Percentiles rank a stretch among this genome's conserved stretches.
These are phyloP conservation scores for Spizaetus ornatus DNA, from an alignment of 2,113 vertebrate species.

Conservation along the genomic window DNA sequence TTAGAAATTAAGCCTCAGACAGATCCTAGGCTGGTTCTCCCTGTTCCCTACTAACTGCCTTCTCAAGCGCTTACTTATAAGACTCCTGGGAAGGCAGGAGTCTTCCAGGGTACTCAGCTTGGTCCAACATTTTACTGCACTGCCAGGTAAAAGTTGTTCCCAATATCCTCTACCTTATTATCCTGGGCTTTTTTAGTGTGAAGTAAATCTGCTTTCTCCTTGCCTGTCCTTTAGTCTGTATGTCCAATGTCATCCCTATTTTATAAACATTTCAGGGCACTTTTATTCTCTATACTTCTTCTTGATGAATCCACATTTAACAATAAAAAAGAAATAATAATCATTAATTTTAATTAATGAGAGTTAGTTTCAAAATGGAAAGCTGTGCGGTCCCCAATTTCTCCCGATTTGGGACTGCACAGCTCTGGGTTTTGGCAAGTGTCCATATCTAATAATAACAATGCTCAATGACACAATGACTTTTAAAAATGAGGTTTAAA, in stretches of 20 bases:
- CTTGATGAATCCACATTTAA: neutral
- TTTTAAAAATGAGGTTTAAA: slow-evolving; percentile 24
- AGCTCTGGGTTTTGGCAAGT: neutral
- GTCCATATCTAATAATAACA: slow-evolving; percentile 10
- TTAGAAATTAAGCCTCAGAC: neutral
- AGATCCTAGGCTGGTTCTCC: neutral
- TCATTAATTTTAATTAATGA: neutral
- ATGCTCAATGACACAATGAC: slow-evolving; percentile 22
- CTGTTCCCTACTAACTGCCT: neutral
- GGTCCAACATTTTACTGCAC: neutral
- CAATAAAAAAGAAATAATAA: neutral
- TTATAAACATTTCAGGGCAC: neutral
- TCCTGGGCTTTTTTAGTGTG: neutral
- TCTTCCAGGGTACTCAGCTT: neutral
- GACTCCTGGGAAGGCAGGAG: neutral
- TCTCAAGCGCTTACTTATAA: neutral
- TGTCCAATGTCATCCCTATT: neutral
- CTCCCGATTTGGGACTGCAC: neutral
- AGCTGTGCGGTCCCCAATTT: neutral
- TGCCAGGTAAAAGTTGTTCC: neutral
- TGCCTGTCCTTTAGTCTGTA: neutral
- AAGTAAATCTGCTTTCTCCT: neutral
- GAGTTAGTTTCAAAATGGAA: neutral
- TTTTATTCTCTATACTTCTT: neutral
- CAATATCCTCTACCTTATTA: neutral